Evolutionary conservation across 2,888 invertebrate species (phyloP).

Genomic region (Drosophila kuntzei): DNA sequence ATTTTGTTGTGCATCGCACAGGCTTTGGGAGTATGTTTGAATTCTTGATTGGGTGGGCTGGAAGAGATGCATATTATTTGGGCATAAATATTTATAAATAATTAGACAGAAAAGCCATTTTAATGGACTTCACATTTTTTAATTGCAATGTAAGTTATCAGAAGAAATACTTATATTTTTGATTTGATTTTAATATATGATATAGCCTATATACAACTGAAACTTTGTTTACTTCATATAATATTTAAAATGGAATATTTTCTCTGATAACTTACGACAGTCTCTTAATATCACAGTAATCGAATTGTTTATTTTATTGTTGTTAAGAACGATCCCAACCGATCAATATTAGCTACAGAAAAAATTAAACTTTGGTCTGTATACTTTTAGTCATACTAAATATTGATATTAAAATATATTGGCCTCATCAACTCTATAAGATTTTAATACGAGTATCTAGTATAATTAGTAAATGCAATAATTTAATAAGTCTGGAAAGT

Average conservation of each 20-base stretch:
- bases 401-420: neutral
- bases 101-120: neutral
- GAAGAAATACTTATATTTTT: neutral
- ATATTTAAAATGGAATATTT: neutral
- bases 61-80: slow-evolving; percentile 39
- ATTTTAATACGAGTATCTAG: no score
- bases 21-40: slow-evolving; percentile 22
- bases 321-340: neutral
- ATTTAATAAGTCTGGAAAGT: no score
- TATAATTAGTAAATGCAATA: no score
- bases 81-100: neutral
- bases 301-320: neutral
- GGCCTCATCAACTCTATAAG: no score
- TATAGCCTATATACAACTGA: neutral
- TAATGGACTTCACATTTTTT: neutral
- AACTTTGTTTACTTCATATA: neutral
- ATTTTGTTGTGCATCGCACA: slow-evolving; percentile 13
- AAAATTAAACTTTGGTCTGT: neutral
- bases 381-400: neutral
- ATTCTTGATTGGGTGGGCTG: slow-evolving; percentile 31
- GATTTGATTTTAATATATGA: neutral
- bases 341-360: neutral
- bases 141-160: neutral
- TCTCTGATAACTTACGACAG: neutral
- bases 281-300: slow-evolving; percentile 12